Percentiles rank a stretch among this genome's conserved stretches.
Evolutionary conservation across 1,140 invertebrate species (phyloP).

Genomic region (Elysia chlorotica): DNA sequence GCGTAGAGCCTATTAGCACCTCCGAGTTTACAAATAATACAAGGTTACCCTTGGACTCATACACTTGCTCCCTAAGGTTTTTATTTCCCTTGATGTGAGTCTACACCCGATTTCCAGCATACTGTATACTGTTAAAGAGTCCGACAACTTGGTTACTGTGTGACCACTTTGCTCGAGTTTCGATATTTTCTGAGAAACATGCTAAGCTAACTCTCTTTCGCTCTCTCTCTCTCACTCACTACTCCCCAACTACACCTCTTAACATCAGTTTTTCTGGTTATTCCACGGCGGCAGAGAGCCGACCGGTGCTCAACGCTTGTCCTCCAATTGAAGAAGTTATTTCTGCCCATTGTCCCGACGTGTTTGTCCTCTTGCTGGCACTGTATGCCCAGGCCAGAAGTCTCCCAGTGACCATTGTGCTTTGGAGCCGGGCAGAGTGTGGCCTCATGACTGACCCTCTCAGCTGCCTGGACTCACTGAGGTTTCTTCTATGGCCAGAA

Average conservation of each 20-base stretch:
- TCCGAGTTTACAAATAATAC: not conserved
- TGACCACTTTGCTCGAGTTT: not conserved
- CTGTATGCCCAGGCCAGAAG: not conserved
- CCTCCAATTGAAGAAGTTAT: too few species aligned
- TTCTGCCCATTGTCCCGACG: not conserved
- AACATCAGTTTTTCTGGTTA: not conserved
- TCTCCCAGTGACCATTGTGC: not conserved
- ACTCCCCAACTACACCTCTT: not conserved
- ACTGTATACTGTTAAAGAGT: not conserved
- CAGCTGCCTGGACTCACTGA: too few species aligned
- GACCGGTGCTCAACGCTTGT: too few species aligned
- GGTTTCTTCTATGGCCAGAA: too few species aligned
- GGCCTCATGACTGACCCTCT: not conserved
- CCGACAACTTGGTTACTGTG: not conserved
- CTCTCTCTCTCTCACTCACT: constrained; percentile 16
- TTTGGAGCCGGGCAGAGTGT: not conserved
- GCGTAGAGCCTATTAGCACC: too few species aligned
- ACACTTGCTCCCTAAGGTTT: constrained; percentile 1
- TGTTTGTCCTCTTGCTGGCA: too few species aligned
- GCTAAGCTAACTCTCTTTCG: constrained; percentile 8
- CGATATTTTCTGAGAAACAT: not conserved
- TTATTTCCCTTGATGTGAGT: not conserved
- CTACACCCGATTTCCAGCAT: not conserved
- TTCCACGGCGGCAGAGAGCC: not conserved
- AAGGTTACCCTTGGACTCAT: not conserved